These are phyloP conservation scores for Eudyptes chrysolophus DNA, from an alignment of 2,113 vertebrate genomes.

Conservation along the genomic window DNA sequence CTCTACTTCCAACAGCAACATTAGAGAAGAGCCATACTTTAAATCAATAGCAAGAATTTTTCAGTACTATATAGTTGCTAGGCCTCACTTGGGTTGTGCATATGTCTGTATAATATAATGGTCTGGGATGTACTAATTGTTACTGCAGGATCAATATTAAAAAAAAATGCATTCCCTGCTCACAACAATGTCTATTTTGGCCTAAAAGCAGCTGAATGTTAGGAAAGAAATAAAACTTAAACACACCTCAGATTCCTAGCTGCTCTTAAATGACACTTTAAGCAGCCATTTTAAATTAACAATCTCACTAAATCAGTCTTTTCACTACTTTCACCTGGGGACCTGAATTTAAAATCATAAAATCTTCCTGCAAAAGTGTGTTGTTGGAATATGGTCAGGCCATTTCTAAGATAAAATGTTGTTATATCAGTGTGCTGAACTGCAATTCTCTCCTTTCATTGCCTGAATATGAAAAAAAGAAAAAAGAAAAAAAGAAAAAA, in stretches of 20 bases:
- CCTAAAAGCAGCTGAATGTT: background rate
- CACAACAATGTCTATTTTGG: background rate
- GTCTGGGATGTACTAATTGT: background rate
- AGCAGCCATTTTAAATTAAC: background rate
- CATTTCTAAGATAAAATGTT: slow-evolving; percentile 14
- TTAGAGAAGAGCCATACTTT: background rate
- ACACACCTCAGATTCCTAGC: background rate
- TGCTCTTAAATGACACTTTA: background rate
- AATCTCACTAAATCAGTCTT: background rate
- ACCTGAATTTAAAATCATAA: background rate
- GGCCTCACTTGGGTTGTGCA: background rate
- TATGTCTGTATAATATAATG: background rate
- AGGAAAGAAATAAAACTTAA: background rate
- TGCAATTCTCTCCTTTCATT: background rate
- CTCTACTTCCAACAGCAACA: background rate
- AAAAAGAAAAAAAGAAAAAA: background rate
- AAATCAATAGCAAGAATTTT: background rate
- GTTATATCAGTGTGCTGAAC: background rate
- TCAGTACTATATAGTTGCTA: background rate
- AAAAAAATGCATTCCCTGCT: background rate
- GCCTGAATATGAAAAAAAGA: background rate
- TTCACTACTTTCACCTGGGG: background rate
- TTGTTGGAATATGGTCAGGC: background rate
- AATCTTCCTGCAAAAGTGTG: background rate
- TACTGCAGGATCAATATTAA: background rate